Conservation (phyloP, 37 sponge, comb jelly and placozoan species). For the Spongilla lacustris region DNA sequence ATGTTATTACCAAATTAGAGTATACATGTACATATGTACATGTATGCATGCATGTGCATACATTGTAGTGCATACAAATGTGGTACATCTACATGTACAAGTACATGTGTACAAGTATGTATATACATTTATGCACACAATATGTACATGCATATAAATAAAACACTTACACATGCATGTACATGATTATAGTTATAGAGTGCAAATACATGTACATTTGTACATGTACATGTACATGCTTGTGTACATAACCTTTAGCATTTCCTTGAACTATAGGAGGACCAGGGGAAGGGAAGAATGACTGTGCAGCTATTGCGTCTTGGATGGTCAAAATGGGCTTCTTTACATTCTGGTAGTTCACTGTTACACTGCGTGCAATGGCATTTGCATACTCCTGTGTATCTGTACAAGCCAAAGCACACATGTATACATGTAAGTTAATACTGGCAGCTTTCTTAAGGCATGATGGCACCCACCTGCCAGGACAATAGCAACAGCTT, state of each 20-base stretch:
- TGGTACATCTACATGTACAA: no score
- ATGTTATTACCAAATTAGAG: no score
- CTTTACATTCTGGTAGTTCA: slow-evolving; percentile 48
- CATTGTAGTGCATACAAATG: no score
- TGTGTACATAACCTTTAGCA: slow-evolving; percentile 59
- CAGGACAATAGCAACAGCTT: slow-evolving; percentile 74
- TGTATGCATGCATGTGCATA: no score
- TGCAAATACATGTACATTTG: not conserved
- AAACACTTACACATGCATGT: not conserved
- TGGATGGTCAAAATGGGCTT: slow-evolving; percentile 64
- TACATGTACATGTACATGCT: not conserved
- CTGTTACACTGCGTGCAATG: slow-evolving; percentile 64
- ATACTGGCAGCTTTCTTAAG: no score
- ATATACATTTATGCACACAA: not conserved
- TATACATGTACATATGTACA: no score
- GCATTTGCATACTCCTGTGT: slow-evolving; percentile 66
- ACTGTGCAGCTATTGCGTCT: slow-evolving; percentile 56
- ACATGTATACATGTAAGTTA: no score
- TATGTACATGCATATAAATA: no score
- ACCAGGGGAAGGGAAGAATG: slow-evolving; percentile 41
- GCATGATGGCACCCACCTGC: slow-evolving; percentile 48
- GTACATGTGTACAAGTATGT: not conserved
- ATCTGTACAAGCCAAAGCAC: slow-evolving; percentile 20
- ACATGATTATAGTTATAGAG: no score
- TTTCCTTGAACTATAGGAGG: slow-evolving; percentile 34